These are phyloP conservation scores for Anhinga rufa DNA, from an alignment of 2,113 vertebrate species.

Conservation along the genomic window DNA sequence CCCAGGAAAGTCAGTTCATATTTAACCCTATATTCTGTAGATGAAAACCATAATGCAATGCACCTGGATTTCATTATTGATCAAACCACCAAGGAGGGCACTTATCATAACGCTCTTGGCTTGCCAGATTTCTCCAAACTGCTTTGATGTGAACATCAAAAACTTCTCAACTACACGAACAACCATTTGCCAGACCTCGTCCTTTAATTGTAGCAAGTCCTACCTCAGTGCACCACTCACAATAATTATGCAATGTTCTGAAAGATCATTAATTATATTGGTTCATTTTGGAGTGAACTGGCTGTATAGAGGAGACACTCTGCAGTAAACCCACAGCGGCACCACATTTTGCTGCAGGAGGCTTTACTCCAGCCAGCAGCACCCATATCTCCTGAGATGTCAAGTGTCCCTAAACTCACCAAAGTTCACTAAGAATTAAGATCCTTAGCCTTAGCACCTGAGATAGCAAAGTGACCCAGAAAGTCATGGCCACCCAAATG, in stretches of 20 bases:
- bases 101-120: neutral
- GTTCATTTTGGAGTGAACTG: neutral
- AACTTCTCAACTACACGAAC: neutral
- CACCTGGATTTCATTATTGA: conserved; percentile 32
- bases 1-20: conserved; percentile 6
- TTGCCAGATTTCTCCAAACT: neutral
- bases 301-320: neutral
- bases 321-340: neutral
- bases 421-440: neutral
- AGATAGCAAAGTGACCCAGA: neutral
- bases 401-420: neutral
- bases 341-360: fast-evolving
- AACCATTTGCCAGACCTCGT: neutral
- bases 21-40: neutral
- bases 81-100: conserved; percentile 5
- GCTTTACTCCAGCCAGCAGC: neutral
- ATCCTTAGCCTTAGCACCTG: neutral
- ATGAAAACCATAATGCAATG: neutral
- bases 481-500: neutral
- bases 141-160: conserved; percentile 25
- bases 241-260: neutral
- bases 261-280: neutral
- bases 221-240: neutral
- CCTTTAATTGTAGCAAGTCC: neutral
- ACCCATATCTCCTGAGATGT: neutral